A percentile compares a stretch with the other conserved stretches of the same genome.
phyloP scores from a whole-genome alignment of 1,140 invertebrate genomes.

The Drosophila nigromelanica region DNA sequence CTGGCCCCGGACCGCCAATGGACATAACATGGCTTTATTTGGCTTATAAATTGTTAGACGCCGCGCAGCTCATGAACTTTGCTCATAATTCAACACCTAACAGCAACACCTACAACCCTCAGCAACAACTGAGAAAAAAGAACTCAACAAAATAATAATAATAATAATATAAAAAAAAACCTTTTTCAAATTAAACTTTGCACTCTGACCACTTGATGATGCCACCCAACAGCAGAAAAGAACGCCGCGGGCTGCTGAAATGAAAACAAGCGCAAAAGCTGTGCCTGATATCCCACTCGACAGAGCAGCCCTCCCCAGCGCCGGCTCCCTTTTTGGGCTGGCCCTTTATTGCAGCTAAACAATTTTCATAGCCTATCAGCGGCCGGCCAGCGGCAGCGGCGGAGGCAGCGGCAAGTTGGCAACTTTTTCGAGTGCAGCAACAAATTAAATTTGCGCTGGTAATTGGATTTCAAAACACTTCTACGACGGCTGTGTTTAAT shows the following conservation, averaged over 20 bases:
- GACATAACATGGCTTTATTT: conserved; percentile 76
- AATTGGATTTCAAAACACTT: conserved; percentile 83
- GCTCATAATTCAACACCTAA: conserved; percentile 79
- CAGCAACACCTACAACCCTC: conserved; percentile 44
- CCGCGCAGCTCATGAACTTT: conserved; percentile 65
- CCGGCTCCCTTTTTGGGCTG: conserved; percentile 17
- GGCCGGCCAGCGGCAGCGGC: conserved; percentile 1
- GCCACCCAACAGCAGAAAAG: conserved; percentile 42
- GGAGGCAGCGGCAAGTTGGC: conserved; percentile 57
- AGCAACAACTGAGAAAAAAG: conserved; percentile 48
- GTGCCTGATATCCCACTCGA: conserved; percentile 47
- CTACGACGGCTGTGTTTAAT: conserved; percentile 77
- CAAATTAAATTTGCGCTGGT: conserved; percentile 82
- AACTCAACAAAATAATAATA: conserved; percentile 56
- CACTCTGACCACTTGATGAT: conserved; percentile 80
- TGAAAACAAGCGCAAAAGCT: conserved; percentile 45
- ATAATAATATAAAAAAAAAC: conserved; percentile 54
- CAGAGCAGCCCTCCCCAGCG: background rate
- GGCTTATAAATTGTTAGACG: conserved; percentile 72
- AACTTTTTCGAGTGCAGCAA: conserved; percentile 82
- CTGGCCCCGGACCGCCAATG: conserved; percentile 50
- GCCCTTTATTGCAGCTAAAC: conserved; percentile 78
- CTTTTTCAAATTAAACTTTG: conserved; percentile 81
- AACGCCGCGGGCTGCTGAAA: conserved; percentile 36
- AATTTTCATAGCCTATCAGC: conserved; percentile 79